Evolutionary conservation across 2,888 invertebrate species (phyloP).

Genomic region (Drosophila nr. perissopoda): DNA sequence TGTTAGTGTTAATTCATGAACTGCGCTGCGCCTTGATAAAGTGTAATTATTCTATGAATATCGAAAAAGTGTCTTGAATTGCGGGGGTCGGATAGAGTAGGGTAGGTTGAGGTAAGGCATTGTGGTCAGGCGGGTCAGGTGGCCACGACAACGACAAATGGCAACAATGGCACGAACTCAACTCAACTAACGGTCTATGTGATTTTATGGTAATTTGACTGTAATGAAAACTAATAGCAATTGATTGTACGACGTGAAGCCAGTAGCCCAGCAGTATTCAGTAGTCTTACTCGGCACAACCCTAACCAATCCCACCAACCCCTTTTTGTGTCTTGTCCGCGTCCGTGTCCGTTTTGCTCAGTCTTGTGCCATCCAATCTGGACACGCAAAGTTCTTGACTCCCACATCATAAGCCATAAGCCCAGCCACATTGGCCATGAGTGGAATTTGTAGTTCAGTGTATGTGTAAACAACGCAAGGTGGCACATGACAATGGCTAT

Average conservation of each 20-base stretch:
- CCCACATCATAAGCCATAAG: slow-evolving; percentile 33
- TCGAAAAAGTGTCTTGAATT: slow-evolving; percentile 64
- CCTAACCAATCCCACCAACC: slow-evolving; percentile 1
- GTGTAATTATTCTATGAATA: slow-evolving; percentile 81
- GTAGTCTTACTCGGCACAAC: not conserved
- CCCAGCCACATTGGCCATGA: not conserved
- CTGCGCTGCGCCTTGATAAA: slow-evolving; percentile 71
- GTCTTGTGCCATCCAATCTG: slow-evolving; percentile 1
- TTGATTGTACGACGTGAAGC: slow-evolving; percentile 77
- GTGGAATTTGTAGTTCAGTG: slow-evolving; percentile 2
- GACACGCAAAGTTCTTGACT: slow-evolving; percentile 44
- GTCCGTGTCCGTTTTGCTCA: not conserved
- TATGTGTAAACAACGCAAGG: not conserved
- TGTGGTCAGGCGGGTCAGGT: slow-evolving; percentile 29
- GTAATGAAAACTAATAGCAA: slow-evolving; percentile 80
- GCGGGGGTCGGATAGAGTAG: not conserved
- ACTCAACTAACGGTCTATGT: slow-evolving; percentile 57
- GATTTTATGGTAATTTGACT: slow-evolving; percentile 80
- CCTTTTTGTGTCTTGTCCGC: not conserved
- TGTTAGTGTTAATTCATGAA: slow-evolving; percentile 73
- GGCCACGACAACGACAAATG: slow-evolving; percentile 50
- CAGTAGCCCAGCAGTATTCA: not conserved
- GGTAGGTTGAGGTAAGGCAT: slow-evolving; percentile 25
- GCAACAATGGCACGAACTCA: slow-evolving; percentile 56
- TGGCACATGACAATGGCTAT: not conserved